Conservation (phyloP, 2,797 vertebrate genomes). For the Acomys russatus region DNA sequence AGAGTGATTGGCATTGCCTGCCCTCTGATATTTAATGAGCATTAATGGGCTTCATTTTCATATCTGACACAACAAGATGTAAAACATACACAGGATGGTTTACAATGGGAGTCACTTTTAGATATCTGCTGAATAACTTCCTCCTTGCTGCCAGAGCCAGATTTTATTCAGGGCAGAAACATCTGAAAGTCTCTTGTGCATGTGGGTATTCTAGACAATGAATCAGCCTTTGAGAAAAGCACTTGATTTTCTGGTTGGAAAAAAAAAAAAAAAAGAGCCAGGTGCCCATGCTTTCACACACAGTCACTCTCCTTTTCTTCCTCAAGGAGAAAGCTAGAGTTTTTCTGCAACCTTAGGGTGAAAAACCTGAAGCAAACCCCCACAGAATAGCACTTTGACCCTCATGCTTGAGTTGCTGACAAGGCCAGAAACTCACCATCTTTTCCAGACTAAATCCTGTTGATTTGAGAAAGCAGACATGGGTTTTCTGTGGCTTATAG, state of each 20-base stretch:
- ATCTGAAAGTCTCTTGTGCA: neutral
- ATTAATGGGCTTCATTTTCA: neutral
- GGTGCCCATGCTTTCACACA: neutral
- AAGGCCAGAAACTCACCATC: neutral
- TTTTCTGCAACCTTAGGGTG: neutral
- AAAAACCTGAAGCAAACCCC: neutral
- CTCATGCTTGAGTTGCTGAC: too few species aligned
- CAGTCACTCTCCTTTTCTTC: neutral
- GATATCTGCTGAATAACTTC: neutral
- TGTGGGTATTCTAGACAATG: neutral
- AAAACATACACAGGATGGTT: neutral
- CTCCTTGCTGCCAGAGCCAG: neutral
- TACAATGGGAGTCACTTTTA: neutral
- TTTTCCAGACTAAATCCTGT: too few species aligned
- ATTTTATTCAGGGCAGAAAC: neutral
- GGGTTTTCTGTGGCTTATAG: slow-evolving; percentile 10
- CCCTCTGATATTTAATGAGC: slow-evolving; percentile 8
- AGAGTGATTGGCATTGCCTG: neutral
- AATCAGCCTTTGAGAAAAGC: slow-evolving; percentile 6
- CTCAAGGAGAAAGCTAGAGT: neutral
- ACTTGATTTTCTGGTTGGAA: neutral
- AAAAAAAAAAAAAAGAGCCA: neutral
- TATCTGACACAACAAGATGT: slow-evolving; percentile 1
- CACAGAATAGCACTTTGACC: neutral
- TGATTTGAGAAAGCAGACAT: neutral